Conservation (phyloP, 2,113 vertebrate genomes). For the Beaufortia kweichowensis region DNA sequence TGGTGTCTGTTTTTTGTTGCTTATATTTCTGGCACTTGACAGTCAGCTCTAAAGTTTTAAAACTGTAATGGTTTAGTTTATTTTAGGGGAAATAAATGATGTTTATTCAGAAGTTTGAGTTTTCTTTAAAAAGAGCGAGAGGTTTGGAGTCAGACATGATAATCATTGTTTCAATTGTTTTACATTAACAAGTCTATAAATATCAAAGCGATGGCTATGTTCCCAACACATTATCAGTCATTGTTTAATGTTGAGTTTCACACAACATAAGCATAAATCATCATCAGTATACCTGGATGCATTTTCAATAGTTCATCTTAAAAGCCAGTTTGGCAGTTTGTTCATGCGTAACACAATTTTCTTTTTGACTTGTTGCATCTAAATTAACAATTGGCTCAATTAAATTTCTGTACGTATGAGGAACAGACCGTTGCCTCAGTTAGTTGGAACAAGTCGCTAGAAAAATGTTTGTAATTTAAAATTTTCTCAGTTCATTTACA, state of each 20-base stretch:
- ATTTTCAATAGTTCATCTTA: constrained; percentile 28
- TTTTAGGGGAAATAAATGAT: neutral
- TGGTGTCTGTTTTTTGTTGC: constrained; percentile 8
- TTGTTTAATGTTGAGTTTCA: constrained; percentile 40
- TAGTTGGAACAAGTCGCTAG: too few relatives aligned
- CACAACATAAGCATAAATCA: constrained; percentile 42
- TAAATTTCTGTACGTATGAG: too few relatives aligned
- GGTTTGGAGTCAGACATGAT: neutral
- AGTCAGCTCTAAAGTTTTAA: constrained; percentile 14
- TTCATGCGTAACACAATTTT: constrained; percentile 32
- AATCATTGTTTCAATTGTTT: constrained; percentile 21
- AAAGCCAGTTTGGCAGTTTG: constrained; percentile 39
- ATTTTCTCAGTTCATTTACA: too few relatives aligned
- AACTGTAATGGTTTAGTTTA: neutral
- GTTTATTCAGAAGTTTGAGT: neutral
- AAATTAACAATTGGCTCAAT: too few relatives aligned
- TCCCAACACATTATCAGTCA: constrained; percentile 41
- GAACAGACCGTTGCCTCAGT: too few relatives aligned
- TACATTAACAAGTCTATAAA: constrained; percentile 38
- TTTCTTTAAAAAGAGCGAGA: too few relatives aligned
- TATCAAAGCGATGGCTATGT: constrained; percentile 12
- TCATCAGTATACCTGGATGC: constrained; percentile 27
- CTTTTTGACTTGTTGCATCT: too few relatives aligned
- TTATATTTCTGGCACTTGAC: neutral
- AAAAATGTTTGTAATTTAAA: too few relatives aligned